phyloP scores from a whole-genome alignment of 2,888 invertebrate species.

The Sinotaia quadrata region DNA sequence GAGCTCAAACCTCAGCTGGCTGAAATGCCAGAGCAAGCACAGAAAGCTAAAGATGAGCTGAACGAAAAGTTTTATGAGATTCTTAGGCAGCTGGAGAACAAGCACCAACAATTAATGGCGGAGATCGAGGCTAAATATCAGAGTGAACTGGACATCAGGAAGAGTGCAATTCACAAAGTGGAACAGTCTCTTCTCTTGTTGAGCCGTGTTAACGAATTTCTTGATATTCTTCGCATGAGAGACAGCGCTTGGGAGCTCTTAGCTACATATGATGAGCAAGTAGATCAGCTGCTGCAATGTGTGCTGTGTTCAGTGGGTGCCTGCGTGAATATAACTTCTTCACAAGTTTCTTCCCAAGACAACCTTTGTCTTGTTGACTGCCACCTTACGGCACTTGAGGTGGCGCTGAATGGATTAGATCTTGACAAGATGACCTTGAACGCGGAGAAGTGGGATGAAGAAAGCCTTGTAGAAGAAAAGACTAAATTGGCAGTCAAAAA shows the following conservation, averaged over 20 bases:
- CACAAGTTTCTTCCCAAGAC: not conserved
- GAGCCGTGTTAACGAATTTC: not conserved
- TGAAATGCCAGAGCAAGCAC: not conserved
- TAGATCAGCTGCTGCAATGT: not conserved
- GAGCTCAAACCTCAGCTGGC: not conserved
- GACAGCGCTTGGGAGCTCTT: slow-evolving; percentile 21
- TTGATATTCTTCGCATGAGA: slow-evolving; percentile 1
- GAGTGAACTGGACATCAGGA: not conserved
- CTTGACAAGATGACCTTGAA: no score
- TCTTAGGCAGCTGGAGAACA: not conserved
- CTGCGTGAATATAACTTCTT: not conserved
- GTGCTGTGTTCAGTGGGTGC: not conserved
- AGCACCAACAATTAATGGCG: not conserved
- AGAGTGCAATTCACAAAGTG: not conserved
- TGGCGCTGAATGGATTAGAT: not conserved
- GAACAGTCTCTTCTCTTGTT: slow-evolving; percentile 1
- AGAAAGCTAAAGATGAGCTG: not conserved
- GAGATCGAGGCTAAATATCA: not conserved
- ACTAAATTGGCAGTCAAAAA: no score
- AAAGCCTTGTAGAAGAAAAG: no score
- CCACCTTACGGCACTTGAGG: not conserved
- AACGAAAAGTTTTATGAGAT: not conserved
- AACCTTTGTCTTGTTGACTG: not conserved
- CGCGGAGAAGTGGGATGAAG: no score
- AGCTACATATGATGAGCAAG: not conserved